Conservation (phyloP, 2,113 vertebrate genomes). For the western clawed frog (Xenopus tropicalis) region DNA sequence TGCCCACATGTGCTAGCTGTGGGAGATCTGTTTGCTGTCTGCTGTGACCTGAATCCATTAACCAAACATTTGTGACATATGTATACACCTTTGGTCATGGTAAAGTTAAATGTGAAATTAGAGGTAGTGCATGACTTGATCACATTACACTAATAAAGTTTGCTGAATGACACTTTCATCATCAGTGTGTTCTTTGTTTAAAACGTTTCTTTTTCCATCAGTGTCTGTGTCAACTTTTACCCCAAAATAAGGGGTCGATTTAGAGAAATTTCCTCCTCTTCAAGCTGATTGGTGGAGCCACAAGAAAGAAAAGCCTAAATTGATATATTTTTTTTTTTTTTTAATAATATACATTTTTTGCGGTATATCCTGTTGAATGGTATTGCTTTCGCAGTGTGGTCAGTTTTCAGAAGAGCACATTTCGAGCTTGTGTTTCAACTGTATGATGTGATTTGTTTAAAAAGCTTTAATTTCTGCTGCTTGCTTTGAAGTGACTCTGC, state of each 20-base stretch:
- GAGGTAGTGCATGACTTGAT: constrained; percentile 89
- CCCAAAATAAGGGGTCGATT: constrained; percentile 91
- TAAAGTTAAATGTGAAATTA: constrained; percentile 59
- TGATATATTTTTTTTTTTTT: too few relatives aligned
- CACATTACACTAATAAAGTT: constrained; percentile 83
- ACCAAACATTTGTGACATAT: constrained; percentile 75
- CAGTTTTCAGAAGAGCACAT: not conserved
- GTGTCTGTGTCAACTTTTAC: constrained; percentile 69
- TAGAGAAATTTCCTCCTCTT: constrained; percentile 59
- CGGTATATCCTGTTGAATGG: not conserved
- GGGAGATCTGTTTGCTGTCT: constrained; percentile 83
- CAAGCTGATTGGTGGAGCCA: not conserved
- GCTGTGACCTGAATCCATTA: constrained; percentile 88
- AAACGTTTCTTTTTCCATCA: constrained; percentile 65
- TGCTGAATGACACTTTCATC: constrained; percentile 79
- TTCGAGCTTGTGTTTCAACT: not conserved
- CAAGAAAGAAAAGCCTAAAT: too few relatives aligned
- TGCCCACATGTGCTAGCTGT: constrained; percentile 86
- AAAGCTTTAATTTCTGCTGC: not conserved
- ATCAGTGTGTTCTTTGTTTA: not conserved
- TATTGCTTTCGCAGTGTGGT: not conserved
- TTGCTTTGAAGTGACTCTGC: not conserved
- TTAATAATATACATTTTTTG: not conserved
- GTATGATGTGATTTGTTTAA: not conserved
- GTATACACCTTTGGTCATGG: constrained; percentile 53